Percentiles rank a stretch among this genome's conserved stretches.
phyloP scores from a whole-genome alignment of 2,888 invertebrate genomes.

The Aporophyla nigra region DNA sequence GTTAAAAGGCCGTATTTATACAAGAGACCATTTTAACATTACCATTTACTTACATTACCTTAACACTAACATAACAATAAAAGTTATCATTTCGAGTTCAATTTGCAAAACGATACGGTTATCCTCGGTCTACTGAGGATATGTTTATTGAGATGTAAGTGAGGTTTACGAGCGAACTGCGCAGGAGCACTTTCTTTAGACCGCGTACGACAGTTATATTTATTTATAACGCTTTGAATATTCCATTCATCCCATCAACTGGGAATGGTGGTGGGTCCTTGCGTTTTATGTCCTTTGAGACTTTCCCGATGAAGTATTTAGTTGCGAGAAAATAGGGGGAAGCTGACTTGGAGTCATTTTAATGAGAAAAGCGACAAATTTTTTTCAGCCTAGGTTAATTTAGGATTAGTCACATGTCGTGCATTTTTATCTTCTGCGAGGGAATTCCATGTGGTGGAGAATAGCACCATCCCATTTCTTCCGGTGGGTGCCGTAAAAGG shows the following conservation, averaged over 20 bases:
- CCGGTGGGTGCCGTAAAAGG: too few relatives aligned
- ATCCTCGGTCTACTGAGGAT: slow-evolving; percentile 79
- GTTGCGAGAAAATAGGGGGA: background rate
- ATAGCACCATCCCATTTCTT: too few relatives aligned
- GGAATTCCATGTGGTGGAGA: too few relatives aligned
- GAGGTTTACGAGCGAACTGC: slow-evolving; percentile 81
- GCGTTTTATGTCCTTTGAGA: slow-evolving; percentile 12
- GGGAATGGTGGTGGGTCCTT: slow-evolving; percentile 38
- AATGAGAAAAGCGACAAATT: too few relatives aligned
- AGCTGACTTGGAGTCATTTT: background rate
- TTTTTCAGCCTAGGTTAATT: too few relatives aligned
- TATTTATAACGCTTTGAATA: slow-evolving; percentile 84
- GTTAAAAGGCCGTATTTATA: slow-evolving; percentile 9
- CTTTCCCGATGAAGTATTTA: slow-evolving; percentile 12
- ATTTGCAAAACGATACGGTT: slow-evolving; percentile 64
- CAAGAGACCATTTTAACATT: background rate
- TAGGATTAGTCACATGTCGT: background rate
- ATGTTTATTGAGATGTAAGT: slow-evolving; percentile 85
- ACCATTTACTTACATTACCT: slow-evolving; percentile 28
- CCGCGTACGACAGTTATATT: slow-evolving; percentile 84
- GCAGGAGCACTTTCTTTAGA: slow-evolving; percentile 78
- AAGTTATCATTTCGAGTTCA: slow-evolving; percentile 60
- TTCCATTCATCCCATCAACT: slow-evolving; percentile 73
- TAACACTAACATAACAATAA: slow-evolving; percentile 47
- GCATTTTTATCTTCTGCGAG: background rate